Evolutionary conservation across 2,797 vertebrate genomes (phyloP).

Genomic region (Cynodonichthys magdalenae): DNA sequence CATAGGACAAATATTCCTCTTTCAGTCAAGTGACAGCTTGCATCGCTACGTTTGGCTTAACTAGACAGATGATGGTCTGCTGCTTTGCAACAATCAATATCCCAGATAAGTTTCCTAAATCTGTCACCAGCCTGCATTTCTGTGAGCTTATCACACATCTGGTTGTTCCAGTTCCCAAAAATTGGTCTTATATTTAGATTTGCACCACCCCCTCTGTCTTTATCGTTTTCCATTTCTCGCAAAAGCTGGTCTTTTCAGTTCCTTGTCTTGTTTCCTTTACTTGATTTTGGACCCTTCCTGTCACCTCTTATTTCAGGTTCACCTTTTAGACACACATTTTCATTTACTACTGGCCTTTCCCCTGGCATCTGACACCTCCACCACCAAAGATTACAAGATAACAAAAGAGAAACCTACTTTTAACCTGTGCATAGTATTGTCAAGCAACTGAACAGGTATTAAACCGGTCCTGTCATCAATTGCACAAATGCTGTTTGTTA

Average conservation of each 20-base stretch:
- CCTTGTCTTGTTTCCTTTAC: neutral
- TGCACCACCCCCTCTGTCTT: constrained; percentile 8
- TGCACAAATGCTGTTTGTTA: too few relatives aligned
- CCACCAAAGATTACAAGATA: constrained; percentile 24
- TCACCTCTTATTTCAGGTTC: constrained; percentile 31
- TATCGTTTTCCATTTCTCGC: constrained; percentile 23
- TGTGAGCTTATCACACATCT: constrained; percentile 34
- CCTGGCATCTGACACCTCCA: constrained; percentile 51
- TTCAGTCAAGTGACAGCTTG: neutral
- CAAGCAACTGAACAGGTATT: too few relatives aligned
- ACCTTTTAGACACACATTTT: constrained; percentile 29
- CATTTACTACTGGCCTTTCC: constrained; percentile 15
- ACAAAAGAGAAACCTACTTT: constrained; percentile 15
- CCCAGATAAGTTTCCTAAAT: constrained; percentile 8
- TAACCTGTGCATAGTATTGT: neutral
- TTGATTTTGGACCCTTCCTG: constrained; percentile 18
- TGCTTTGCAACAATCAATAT: constrained; percentile 15
- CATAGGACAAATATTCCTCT: neutral
- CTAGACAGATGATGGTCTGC: constrained; percentile 21
- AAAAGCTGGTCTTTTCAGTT: neutral
- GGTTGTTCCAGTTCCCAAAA: constrained; percentile 11
- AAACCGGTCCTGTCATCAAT: too few relatives aligned
- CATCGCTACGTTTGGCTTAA: constrained; percentile 21
- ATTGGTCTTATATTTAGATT: constrained; percentile 15
- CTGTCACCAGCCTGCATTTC: constrained; percentile 32